Conservation (phyloP, 2,888 invertebrate species). For the Horisme vitalbata region DNA sequence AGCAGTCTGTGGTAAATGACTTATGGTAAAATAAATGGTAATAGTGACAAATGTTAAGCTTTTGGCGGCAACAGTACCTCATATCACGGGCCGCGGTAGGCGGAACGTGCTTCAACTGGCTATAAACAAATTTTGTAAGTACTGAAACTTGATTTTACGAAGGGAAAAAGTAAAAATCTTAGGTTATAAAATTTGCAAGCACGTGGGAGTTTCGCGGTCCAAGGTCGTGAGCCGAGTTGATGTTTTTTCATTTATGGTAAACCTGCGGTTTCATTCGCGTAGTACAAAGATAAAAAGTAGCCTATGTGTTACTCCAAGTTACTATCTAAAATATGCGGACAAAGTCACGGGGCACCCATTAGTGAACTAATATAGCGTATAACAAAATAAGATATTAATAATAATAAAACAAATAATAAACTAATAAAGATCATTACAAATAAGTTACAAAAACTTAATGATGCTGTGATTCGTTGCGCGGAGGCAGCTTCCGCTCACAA, state of each 20-base stretch:
- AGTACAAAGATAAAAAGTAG: no score
- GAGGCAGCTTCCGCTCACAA: conserved; percentile 70
- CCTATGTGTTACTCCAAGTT: no score
- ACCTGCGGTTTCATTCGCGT: no score
- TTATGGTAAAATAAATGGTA: no score
- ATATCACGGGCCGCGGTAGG: conserved; percentile 44
- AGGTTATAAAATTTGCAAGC: conserved; percentile 1
- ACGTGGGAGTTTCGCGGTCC: conserved; percentile 4
- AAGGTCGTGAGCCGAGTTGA: conserved; percentile 3
- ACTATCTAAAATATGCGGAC: no score
- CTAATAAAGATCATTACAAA: conserved; percentile 40
- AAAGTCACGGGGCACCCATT: no score
- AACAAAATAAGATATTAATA: conserved; percentile 23
- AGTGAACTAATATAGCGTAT: no score
- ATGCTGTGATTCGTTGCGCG: conserved; percentile 73
- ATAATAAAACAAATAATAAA: conserved; percentile 32
- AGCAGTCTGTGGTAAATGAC: no score
- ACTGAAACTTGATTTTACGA: conserved; percentile 32
- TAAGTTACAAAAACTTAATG: conserved; percentile 58
- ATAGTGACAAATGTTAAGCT: not conserved
- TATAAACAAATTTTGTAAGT: conserved; percentile 56
- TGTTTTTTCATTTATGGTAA: no score
- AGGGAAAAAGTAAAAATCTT: conserved; percentile 13
- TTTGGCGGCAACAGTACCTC: conserved; percentile 36
- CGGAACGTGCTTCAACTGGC: conserved; percentile 37